phyloP scores from a whole-genome alignment of 1,140 invertebrate species.

The Drosophila tristis region DNA sequence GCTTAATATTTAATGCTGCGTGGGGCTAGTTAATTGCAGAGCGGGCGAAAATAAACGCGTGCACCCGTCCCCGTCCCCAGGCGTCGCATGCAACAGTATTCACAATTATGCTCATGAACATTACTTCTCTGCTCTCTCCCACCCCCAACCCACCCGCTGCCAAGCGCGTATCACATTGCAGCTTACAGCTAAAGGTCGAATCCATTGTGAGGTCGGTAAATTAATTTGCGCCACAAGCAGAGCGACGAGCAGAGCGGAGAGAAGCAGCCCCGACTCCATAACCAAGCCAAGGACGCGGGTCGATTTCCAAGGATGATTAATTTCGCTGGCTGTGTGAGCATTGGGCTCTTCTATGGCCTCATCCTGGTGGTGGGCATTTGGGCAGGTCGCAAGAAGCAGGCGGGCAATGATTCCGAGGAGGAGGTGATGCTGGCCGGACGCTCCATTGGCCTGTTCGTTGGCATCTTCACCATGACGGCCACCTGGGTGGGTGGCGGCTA shows the following conservation, averaged over 20 bases:
- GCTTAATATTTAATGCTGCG: slow-evolving; percentile 66
- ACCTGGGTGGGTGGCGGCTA: slow-evolving; percentile 99
- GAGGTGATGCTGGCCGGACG: slow-evolving; percentile 98
- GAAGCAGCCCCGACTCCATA: background rate
- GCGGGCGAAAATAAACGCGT: slow-evolving; percentile 14
- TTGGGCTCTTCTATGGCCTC: slow-evolving; percentile 96
- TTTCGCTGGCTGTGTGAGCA: slow-evolving; percentile 95
- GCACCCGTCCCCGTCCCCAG: background rate
- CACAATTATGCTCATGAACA: slow-evolving; percentile 23
- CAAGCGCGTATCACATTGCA: slow-evolving; percentile 19
- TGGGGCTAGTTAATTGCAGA: slow-evolving; percentile 45
- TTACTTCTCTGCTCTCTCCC: slow-evolving; percentile 13
- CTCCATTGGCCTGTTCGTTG: slow-evolving; percentile 97
- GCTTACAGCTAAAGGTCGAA: slow-evolving; percentile 59
- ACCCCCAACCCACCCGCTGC: background rate
- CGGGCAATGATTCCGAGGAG: slow-evolving; percentile 94
- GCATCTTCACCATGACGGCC: slow-evolving; percentile 99
- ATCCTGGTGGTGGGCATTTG: slow-evolving; percentile 97
- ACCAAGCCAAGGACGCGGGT: slow-evolving; percentile 30
- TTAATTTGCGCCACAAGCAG: slow-evolving; percentile 29
- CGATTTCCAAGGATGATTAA: slow-evolving; percentile 91
- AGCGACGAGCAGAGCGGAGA: background rate
- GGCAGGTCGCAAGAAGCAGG: slow-evolving; percentile 95
- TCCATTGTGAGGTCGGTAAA: slow-evolving; percentile 30
- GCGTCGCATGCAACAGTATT: slow-evolving; percentile 1